Percentiles rank a stretch among this genome's conserved stretches.
These are phyloP conservation scores for Lordiphosa clarofinis DNA, from an alignment of 1,140 invertebrate species.

Conservation along the genomic window DNA sequence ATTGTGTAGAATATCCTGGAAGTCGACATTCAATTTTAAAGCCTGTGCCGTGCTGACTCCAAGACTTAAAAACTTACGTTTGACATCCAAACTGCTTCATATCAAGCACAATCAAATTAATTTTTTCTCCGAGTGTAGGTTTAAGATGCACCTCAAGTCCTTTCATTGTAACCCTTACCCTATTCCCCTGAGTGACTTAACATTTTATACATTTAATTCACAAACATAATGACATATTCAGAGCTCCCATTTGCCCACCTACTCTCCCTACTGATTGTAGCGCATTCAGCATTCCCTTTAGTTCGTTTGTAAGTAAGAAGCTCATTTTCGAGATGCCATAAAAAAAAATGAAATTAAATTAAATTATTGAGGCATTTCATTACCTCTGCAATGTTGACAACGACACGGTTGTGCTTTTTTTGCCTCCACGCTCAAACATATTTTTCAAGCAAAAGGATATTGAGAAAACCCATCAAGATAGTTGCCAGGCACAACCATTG, in stretches of 20 bases:
- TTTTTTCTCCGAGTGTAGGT: too few species aligned
- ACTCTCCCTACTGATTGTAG: conserved; percentile 14
- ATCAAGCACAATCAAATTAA: too few species aligned
- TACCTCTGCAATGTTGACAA: conserved; percentile 20
- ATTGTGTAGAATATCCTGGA: too few species aligned
- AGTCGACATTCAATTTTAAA: too few species aligned
- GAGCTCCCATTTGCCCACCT: neutral
- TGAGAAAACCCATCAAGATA: conserved; percentile 61
- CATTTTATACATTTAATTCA: too few species aligned
- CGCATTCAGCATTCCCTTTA: conserved; percentile 40
- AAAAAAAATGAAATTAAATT: conserved; percentile 58
- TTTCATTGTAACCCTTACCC: too few species aligned
- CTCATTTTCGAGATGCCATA: conserved; percentile 21
- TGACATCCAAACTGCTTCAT: too few species aligned
- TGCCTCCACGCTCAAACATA: conserved; percentile 33
- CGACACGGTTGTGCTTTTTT: conserved; percentile 50
- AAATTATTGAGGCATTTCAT: conserved; percentile 73
- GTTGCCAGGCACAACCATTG: conserved; percentile 37
- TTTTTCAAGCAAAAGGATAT: conserved; percentile 63
- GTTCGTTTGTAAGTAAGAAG: neutral
- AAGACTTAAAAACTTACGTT: too few species aligned
- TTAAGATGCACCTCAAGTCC: too few species aligned
- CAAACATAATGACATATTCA: too few species aligned
- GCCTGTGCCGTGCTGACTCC: too few species aligned
- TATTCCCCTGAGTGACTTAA: too few species aligned